These are phyloP conservation scores for Hoplodrina blanda DNA, from an alignment of 2,888 invertebrate species.

Conservation along the genomic window DNA sequence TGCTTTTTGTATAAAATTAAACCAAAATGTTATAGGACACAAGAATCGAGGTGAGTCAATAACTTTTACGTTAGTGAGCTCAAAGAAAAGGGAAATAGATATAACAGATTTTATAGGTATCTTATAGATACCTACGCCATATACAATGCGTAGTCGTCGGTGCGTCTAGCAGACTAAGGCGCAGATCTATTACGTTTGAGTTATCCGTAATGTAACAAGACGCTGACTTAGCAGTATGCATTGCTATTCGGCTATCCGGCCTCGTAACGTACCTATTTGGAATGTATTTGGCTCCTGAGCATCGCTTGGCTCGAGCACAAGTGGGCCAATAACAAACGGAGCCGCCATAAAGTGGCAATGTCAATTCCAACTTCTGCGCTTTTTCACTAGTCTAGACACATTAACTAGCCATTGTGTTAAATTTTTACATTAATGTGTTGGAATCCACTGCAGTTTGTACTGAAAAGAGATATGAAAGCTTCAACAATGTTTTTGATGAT, in stretches of 20 bases:
- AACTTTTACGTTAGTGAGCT: too few relatives aligned
- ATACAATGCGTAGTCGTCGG: slow-evolving; percentile 8
- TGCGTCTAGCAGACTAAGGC: slow-evolving; percentile 25
- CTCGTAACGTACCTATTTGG: slow-evolving; percentile 59
- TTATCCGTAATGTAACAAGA: slow-evolving; percentile 53
- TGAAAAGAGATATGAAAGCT: slow-evolving; percentile 26
- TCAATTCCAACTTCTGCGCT: slow-evolving; percentile 76
- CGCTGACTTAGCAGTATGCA: slow-evolving; percentile 55
- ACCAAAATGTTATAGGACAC: too few relatives aligned
- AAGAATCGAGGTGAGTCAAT: too few relatives aligned
- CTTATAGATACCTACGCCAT: slow-evolving; percentile 13
- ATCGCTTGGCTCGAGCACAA: slow-evolving; percentile 80
- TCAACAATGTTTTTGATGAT: slow-evolving; percentile 35
- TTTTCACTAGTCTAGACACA: slow-evolving; percentile 78
- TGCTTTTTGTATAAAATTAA: too few relatives aligned
- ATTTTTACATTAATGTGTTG: slow-evolving; percentile 58
- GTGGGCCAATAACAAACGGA: slow-evolving; percentile 82
- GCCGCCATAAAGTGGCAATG: slow-evolving; percentile 74
- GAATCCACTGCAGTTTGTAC: slow-evolving; percentile 36
- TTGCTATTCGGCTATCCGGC: slow-evolving; percentile 48
- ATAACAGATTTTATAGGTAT: slow-evolving; percentile 13
- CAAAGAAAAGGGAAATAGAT: too few relatives aligned
- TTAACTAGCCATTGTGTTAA: slow-evolving; percentile 65
- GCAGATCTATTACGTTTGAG: slow-evolving; percentile 52
- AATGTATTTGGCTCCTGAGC: slow-evolving; percentile 63